Conservation (phyloP, 2,888 invertebrate species). For the Campoplex nolae region DNA sequence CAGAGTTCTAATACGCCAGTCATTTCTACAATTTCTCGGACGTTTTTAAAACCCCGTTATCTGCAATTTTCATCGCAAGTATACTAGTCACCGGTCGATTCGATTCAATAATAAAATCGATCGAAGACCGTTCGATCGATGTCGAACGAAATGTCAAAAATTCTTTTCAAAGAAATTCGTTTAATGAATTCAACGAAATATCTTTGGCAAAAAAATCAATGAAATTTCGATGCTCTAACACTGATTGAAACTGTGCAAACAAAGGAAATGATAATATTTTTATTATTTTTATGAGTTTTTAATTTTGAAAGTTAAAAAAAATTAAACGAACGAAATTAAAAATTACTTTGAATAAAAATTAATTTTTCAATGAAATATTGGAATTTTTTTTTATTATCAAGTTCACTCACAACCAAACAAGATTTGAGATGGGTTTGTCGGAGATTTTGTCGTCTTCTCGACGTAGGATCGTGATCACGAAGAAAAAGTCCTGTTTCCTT, state of each 20-base stretch:
- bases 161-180: not conserved
- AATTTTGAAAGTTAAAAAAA: too few relatives aligned
- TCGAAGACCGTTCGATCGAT: not conserved
- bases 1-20: not conserved
- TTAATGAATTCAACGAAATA: too few relatives aligned
- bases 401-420: conserved; percentile 74
- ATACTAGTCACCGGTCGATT: not conserved
- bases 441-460: conserved; percentile 77
- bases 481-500: conserved; percentile 67
- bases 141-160: not conserved
- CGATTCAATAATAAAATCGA: not conserved
- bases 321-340: too few relatives aligned
- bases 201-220: too few relatives aligned
- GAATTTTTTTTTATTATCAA: not conserved
- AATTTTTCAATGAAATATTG: too few relatives aligned
- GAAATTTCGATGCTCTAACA: too few relatives aligned
- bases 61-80: not conserved
- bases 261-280: too few relatives aligned
- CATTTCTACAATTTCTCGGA: not conserved
- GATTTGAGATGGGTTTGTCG: conserved; percentile 75
- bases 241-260: too few relatives aligned
- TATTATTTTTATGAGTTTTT: too few relatives aligned
- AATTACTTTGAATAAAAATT: too few relatives aligned
- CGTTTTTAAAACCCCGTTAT: not conserved
- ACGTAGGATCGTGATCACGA: conserved; percentile 67